Evolutionary conservation across 2,113 vertebrate species (phyloP), one percentile per base, ranked within the genome.

Genomic region (Eulemur macaco): DNA sequence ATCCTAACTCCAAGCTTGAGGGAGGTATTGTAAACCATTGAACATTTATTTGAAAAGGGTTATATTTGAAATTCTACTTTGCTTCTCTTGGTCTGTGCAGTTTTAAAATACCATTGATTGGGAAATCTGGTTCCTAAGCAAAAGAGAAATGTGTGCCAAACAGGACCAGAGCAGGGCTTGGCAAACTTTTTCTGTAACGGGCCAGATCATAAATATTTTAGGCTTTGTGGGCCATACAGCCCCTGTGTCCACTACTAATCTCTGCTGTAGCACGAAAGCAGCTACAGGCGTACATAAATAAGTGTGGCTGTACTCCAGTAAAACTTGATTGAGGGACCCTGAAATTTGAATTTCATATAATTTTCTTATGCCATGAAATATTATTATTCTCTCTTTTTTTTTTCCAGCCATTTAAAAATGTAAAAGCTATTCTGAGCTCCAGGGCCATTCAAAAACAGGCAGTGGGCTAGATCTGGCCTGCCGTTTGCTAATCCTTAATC

Each of bases 221-320:
- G 52, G 66, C 47, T 73, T 37, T n/a, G 34, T 1, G 3, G 39
- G 3, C 21, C 37, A 14, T 11, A 6, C 0, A 0, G 31, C 17
- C 11, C 91, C 56, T 52, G 27, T 52, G n/a, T 8, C 23, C 23
- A 20, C 27, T 15, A 3, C 29, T 45, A 4, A 18, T 0, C 18
- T 74, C 37, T 37, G 23, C 31, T 10, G 25, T 12, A 23, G 42
- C 7, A 21, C 8, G 20, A 64, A 34, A 23, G 23, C 4, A 52
- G 50, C 27, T 8, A 29, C n/a, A 42, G n/a, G 21, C 8, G 14
- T 12, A 5, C 0, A 3, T 1, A 27, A 7, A 27, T 63, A 21
- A 29, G 17, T 2, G 1, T 54, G 64, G 6, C 66, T 74, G 0
- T 42, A 13, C 15, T 52, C 39, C 14, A 14, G 0, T 54, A 34